Evolutionary conservation across 2,888 invertebrate species (phyloP), one percentile per base, ranked within the genome.

Genomic region (Amphimallon solstitiale): DNA sequence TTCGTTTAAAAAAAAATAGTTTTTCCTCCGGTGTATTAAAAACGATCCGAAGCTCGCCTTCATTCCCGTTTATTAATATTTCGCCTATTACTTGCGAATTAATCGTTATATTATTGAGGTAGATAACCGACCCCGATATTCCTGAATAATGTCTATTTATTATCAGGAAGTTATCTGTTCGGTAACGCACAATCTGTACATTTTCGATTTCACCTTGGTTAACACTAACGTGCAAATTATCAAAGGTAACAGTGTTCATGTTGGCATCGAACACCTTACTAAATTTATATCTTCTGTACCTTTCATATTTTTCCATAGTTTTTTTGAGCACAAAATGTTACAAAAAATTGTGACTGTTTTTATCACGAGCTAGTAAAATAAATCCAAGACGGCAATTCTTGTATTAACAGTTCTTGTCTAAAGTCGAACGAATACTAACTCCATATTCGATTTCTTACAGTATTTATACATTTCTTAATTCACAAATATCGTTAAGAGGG

Each of bases 281-380:
- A 59, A 43, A 59, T 19, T 59, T 59, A 59, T 59, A 56, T 56
- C 56, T 56, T 56, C 40, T 56, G 17, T 56, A n/a, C n/a, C n/a
- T n/a, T n/a, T n/a, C n/a, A n/a, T n/a, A n/a, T n/a, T n/a, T n/a
- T n/a, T n/a, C n/a, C 56, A 56, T 56, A 40, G 40, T 43, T 59
- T 15, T 59, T 56, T 46, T 14, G 54, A 9, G 54, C 54, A 54
- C 54, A 54, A 54, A 54, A 54, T 54, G 54, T 34, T 54, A n/a
- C n/a, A n/a, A n/a, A n/a, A n/a, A n/a, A n/a, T n/a, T n/a, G n/a
- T n/a, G n/a, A n/a, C n/a, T n/a, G n/a, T n/a, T n/a, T n/a, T n/a
- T n/a, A n/a, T n/a, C n/a, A n/a, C n/a, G n/a, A n/a, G n/a, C n/a
- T n/a, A n/a, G n/a, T n/a, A n/a, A n/a, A n/a, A n/a, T n/a, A n/a